These are phyloP conservation scores for Allolobophora icterica DNA, from an alignment of 2,888 invertebrate genomes.

Conservation along the genomic window DNA sequence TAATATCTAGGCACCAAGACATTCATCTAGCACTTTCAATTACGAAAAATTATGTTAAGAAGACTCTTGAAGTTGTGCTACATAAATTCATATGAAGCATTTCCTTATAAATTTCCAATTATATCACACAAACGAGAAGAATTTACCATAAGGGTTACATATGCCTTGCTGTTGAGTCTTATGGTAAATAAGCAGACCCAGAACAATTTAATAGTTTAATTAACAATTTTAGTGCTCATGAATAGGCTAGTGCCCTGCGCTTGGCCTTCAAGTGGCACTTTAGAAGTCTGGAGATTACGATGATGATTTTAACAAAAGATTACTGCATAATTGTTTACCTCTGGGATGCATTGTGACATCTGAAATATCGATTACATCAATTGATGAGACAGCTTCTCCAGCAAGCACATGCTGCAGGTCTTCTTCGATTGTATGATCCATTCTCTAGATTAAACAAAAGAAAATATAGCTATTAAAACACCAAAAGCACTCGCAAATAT, in stretches of 20 bases:
- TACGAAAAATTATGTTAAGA: not conserved
- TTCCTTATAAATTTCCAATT: not conserved
- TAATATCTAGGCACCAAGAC: not conserved
- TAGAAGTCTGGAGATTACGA: no score
- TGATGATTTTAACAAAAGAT: not conserved
- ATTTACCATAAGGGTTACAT: not conserved
- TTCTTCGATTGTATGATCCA: slow-evolving; percentile 6
- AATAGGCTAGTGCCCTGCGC: no score
- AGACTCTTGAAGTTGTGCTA: not conserved
- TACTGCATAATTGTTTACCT: not conserved
- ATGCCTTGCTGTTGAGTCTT: no score
- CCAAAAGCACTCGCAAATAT: not conserved
- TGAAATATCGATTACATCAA: not conserved
- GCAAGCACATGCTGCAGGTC: not conserved
- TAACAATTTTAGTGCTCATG: no score
- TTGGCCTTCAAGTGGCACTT: no score
- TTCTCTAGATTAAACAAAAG: not conserved
- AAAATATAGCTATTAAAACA: not conserved
- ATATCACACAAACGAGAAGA: not conserved
- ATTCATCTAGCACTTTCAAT: not conserved
- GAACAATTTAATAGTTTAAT: no score
- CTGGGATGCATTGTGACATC: not conserved
- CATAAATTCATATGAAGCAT: not conserved
- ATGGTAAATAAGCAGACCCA: not conserved
- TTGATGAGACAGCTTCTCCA: not conserved